Percentiles rank a stretch among this genome's conserved stretches.
phyloP scores from a whole-genome alignment of 2,797 vertebrate genomes.

The Oceanodroma leucorhoa region DNA sequence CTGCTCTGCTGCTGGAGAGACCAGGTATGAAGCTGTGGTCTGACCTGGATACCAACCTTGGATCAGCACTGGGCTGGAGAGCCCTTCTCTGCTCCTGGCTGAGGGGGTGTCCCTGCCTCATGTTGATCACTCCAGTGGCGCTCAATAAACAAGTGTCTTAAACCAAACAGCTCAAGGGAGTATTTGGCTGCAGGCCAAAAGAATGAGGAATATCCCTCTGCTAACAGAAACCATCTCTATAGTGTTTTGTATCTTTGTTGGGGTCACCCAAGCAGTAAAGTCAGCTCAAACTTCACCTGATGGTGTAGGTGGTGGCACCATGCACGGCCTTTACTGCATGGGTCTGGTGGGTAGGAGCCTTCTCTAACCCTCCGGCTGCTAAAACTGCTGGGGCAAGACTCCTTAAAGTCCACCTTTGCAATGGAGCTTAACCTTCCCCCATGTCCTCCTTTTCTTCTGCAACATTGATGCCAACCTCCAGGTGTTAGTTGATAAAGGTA shows the following conservation, averaged over 20 bases:
- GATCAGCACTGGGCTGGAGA: accelerated
- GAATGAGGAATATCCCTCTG: background rate
- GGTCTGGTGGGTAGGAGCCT: background rate
- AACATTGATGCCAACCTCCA: background rate
- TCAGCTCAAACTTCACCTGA: background rate
- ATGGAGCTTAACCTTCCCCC: background rate
- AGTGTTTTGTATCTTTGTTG: background rate
- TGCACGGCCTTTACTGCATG: accelerated
- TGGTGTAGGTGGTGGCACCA: background rate
- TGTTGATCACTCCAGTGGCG: background rate
- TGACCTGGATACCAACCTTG: background rate
- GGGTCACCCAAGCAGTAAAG: background rate
- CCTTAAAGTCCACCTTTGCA: background rate
- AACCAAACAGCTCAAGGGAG: background rate
- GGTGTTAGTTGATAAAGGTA: background rate
- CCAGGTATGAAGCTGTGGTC: background rate
- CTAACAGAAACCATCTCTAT: background rate
- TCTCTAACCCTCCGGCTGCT: background rate
- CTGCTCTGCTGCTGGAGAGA: background rate
- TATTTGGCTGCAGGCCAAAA: background rate
- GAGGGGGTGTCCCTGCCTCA: background rate
- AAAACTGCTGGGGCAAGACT: background rate
- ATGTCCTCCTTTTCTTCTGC: background rate
- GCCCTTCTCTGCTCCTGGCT: background rate
- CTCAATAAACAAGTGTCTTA: background rate